Base-by-base conservation (phyloP, 2,888 invertebrate genomes). In the Tinea pellionella region DNA sequence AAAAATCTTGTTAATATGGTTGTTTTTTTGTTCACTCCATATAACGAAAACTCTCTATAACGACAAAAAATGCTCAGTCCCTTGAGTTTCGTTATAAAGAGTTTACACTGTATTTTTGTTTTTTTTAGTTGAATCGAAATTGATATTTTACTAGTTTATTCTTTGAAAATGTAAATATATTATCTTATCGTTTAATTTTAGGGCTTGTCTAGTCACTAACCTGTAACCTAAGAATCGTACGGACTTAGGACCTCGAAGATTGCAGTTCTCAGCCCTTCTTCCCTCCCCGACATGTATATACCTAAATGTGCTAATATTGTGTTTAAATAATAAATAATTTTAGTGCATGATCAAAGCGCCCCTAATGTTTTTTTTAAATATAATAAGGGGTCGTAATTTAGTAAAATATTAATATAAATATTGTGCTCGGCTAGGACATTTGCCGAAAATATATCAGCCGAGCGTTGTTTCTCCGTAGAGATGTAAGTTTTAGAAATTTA, bases 161-260 rank as follows among this genome's bases (percentile, higher is more conserved):
- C 63, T 70, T 75, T 70, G 65, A 66, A 68, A 71, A 72, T 67
- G 72, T 67, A 72, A 71, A 65, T 70, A 68, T 69, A 66, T 64
- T 15, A 18, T 13, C 8, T n/a, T 42, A 42, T 42, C 3, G 42
- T n/a, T 42, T n/a, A 42, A 24, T 24, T 24, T 6, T 24, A 24
- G 24, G 24, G 24, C 24, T 24, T 24, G 53, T 53, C 53, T 53
- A 53, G 53, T 53, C 53, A 53, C 53, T 53, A 24, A 24, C 24
- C 6, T 6, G n/a, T n/a, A n/a, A 24, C 6, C 24, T 24, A 24
- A 24, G 24, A 3, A 24, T 24, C 24, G 24, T 3, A 24, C 24
- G 24, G 6, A 24, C 24, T 24, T 24, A 6, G 2, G 24, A 2
- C 3, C 6, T 24, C 24, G 2, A 24, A 24, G 6, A 24, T 24